Base-by-base conservation (phyloP, 1,140 invertebrate genomes). In the Diabrotica virgifera region DNA sequence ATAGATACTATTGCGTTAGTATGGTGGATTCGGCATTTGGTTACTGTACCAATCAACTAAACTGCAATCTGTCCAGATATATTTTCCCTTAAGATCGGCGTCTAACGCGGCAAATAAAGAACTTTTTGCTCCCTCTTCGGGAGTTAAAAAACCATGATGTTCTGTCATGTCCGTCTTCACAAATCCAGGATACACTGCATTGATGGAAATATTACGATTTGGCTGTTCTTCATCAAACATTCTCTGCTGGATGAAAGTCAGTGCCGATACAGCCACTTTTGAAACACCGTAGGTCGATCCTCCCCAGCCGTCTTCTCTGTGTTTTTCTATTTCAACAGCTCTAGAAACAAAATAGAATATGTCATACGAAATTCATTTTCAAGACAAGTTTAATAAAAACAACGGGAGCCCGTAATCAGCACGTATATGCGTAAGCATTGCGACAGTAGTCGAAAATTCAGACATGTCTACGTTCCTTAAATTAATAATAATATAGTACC, bases 141-240 rank as follows among this genome's bases (percentile, higher is more conserved):
- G 82, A 4, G 84, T 87, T 36, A 87, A 77, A 2, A 68, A 59
- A 36, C 89, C 89, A 73, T 83, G 85, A 62, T 88, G 84, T 61
- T 79, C 58, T 0, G 57, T 84, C 88, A 91, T 88, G 72, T 90
- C 87, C 2, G 89, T 91, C 62, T 85, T 81, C 4, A 91, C 89
- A 78, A 88, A 90, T 35, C 83, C 84, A 51, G 85, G 85, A 76
- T 86, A 83, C 37, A 87, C 85, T 52, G 81, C 73, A 80, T 89
- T 90, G 0, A 89, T 82, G 36, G 85, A 77, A 62, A 90, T 82
- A 72, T 87, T 85, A 4, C 78, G 67, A 50, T 74, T 74, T 24
- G 71, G 73, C 0, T 56, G 13, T 70, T 86, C 82, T 5, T 69
- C 66, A 60, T 84, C 74, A 61, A 90, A 82, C 52, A 81, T 68